These are phyloP conservation scores for Cryptocheilus praepositus DNA, from an alignment of 2,888 invertebrate genomes.

Conservation along the genomic window DNA sequence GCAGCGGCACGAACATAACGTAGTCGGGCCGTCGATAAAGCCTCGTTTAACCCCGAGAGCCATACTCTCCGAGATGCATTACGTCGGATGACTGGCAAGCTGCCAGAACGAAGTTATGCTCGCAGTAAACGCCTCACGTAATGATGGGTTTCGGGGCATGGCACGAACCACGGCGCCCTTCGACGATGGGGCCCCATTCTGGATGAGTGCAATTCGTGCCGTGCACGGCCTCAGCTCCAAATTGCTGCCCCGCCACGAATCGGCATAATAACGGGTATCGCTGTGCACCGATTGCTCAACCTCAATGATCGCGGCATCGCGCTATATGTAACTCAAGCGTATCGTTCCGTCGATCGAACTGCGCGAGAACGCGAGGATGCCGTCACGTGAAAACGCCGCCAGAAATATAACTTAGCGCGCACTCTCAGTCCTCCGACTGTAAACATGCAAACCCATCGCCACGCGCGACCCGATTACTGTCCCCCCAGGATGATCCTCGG, in stretches of 20 bases:
- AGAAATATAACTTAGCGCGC: no score
- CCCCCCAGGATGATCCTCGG: no score
- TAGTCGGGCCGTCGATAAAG: constrained; percentile 49
- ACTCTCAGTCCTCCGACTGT: no score
- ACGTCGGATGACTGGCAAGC: constrained; percentile 63
- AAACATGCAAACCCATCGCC: no score
- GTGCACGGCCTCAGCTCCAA: constrained; percentile 24
- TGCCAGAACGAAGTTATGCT: constrained; percentile 53
- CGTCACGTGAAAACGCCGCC: no score
- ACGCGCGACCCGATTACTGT: no score
- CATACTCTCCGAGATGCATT: constrained; percentile 53
- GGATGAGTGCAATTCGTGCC: constrained; percentile 3
- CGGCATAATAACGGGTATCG: constrained; percentile 53
- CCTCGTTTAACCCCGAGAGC: constrained; percentile 48
- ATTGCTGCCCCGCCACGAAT: constrained; percentile 46
- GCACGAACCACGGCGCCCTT: constrained; percentile 53
- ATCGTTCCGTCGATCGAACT: background rate
- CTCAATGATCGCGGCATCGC: constrained; percentile 26
- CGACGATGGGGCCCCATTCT: constrained; percentile 40
- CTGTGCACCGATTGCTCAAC: constrained; percentile 32
- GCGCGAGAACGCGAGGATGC: background rate
- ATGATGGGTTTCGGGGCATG: constrained; percentile 60
- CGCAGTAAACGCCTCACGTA: constrained; percentile 54
- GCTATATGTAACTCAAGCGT: background rate
- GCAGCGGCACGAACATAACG: background rate